phyloP scores from a whole-genome alignment of 2,797 vertebrate species.

The Tragelaphus eurycerus region DNA sequence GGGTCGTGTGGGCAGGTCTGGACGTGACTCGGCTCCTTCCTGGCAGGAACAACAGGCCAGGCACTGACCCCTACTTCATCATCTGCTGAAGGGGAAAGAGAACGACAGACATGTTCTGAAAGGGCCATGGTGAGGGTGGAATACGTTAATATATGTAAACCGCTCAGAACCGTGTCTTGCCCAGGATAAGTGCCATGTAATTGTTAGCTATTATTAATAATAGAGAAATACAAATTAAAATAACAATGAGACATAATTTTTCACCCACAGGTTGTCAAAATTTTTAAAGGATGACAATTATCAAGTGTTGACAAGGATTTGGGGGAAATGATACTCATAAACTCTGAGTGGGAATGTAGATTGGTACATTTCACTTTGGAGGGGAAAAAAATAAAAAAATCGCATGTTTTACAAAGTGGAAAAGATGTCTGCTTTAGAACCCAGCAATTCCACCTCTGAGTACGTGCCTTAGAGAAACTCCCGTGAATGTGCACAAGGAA shows the following conservation, averaged over 20 bases:
- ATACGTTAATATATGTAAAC: background rate
- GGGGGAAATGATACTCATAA: constrained; percentile 25
- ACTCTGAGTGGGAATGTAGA: constrained; percentile 45
- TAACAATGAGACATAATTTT: constrained; percentile 65
- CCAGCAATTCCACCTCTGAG: background rate
- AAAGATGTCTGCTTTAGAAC: constrained; percentile 4
- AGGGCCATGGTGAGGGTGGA: background rate
- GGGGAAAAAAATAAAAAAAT: background rate
- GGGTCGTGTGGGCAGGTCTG: rapidly evolving
- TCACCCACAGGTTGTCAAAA: constrained; percentile 64
- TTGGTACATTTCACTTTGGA: background rate
- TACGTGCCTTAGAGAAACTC: background rate
- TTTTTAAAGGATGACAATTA: constrained; percentile 53
- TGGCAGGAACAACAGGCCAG: background rate
- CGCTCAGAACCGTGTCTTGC: background rate
- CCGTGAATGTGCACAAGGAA: background rate
- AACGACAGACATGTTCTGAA: background rate
- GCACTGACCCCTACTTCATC: background rate
- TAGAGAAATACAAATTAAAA: constrained; percentile 60
- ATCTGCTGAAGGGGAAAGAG: background rate
- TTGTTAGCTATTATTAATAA: constrained; percentile 47
- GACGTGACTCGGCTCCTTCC: rapidly evolving
- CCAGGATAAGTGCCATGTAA: background rate
- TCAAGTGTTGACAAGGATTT: constrained; percentile 62
- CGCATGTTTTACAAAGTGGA: constrained; percentile 1